Evolutionary conservation across 2,888 invertebrate species (phyloP).

Genomic region (Temnothorax unifasciatus): DNA sequence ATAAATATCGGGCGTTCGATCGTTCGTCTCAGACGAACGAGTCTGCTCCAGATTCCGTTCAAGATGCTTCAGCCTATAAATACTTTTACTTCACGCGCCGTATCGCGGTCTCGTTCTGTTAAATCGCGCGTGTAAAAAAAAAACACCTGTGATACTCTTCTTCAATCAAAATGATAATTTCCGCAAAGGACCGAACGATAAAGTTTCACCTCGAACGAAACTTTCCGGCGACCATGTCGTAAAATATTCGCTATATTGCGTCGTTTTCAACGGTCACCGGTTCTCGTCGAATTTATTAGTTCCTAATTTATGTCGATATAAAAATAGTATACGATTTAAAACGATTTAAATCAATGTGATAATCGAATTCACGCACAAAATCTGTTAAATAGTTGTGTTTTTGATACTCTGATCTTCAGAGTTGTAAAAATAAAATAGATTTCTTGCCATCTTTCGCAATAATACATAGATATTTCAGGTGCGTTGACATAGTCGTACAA

Average conservation of each 20-base stretch:
- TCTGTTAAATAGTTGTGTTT: neutral
- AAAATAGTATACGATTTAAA: conserved; percentile 23
- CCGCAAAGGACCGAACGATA: conserved; percentile 51
- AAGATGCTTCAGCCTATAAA: conserved; percentile 61
- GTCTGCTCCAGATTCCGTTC: conserved; percentile 70
- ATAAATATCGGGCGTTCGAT: conserved; percentile 69
- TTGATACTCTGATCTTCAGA: neutral
- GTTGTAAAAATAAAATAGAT: neutral
- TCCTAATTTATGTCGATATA: neutral
- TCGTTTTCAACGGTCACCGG: neutral
- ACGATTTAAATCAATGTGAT: neutral
- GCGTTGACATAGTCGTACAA: neutral
- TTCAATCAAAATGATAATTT: conserved; percentile 59
- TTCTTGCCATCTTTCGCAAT: neutral
- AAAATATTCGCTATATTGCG: neutral
- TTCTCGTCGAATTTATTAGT: conserved; percentile 10
- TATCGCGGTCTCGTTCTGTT: conserved; percentile 60
- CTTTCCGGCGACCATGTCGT: conserved; percentile 35
- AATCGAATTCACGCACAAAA: neutral
- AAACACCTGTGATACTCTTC: conserved; percentile 56
- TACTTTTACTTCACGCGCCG: conserved; percentile 49
- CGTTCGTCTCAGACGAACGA: conserved; percentile 72
- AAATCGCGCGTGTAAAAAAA: conserved; percentile 53
- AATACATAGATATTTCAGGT: neutral
- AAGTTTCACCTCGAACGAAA: conserved; percentile 59